Base-by-base conservation (phyloP, 2,113 vertebrate species). In the Nesogale talazaci region DNA sequence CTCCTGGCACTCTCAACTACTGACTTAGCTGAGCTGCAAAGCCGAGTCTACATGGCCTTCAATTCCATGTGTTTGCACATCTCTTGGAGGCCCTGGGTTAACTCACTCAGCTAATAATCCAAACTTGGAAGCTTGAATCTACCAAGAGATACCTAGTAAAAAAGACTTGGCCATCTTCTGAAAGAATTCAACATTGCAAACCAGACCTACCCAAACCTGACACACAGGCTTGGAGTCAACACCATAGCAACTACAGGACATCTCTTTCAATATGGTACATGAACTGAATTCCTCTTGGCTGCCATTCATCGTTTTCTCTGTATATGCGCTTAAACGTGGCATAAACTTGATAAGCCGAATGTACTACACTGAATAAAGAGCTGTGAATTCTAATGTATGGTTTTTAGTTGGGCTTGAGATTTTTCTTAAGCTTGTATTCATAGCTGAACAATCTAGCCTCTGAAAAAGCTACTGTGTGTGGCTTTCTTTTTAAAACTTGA, bases 401-500 rank as follows among this genome's bases (percentile, higher is more conserved):
- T 22, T 76, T 85, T 83, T 36, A 22, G 22, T 85, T 27, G 0
- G 69, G 40, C n/a, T 57, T 42, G 61, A 91, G 31, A 81, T 67
- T 75, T 40, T 94, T 93, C 95, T 84, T 77, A 86, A 95, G 38
- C n/a, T 90, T 83, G 29, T 72, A 22, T 84, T 76, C 52, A 11
- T 59, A 88, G 79, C 38, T 86, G 83, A 81, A 81, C 83, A 83
- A 89, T 70, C 56, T 93, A 46, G 46, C 46, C 59, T 38, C 86
- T 83, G 63, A 90, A 67, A 72, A 77, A 83, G 29, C 72, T 40
- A 52, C 78, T 42, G 15, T 42, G 19, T 57, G n/a, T 15, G 52
- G 63, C 85, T 94, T 92, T 52, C 46, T 52, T 84, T 72, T 40
- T 94, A 92, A 95, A 65, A 11, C n/a, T 82, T 95, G 90, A 93